A percentile compares a stretch with the other conserved stretches of the same genome.
These are phyloP conservation scores for Hippocampus abdominalis DNA, from an alignment of 2,113 vertebrate species.

Conservation along the genomic window DNA sequence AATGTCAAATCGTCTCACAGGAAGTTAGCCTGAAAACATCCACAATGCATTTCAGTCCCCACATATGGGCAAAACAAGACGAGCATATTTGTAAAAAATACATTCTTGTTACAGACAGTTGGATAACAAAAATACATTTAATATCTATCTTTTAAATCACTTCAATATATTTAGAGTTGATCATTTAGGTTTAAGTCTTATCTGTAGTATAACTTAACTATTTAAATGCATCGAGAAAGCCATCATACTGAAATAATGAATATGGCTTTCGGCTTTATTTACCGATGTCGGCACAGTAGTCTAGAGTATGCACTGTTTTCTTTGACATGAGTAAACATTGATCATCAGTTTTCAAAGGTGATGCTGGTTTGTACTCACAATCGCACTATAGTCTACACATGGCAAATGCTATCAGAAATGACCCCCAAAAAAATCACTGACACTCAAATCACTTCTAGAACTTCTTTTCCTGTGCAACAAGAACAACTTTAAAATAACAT, in stretches of 20 bases:
- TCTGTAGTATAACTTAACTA: not conserved
- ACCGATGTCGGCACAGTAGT: not conserved
- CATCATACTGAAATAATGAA: not conserved
- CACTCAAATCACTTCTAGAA: constrained; percentile 25
- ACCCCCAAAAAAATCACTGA: constrained; percentile 26
- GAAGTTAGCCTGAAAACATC: not conserved
- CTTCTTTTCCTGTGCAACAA: constrained; percentile 1
- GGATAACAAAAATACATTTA: not conserved
- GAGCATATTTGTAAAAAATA: not conserved
- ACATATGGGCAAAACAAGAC: not conserved
- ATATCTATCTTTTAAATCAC: not conserved
- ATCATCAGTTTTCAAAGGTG: constrained; percentile 9
- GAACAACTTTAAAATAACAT: constrained; percentile 20
- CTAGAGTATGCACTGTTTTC: not conserved
- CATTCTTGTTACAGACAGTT: not conserved
- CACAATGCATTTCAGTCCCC: constrained; percentile 6
- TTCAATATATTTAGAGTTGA: not conserved
- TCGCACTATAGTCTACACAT: not conserved
- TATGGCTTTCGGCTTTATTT: constrained; percentile 13
- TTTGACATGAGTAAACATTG: constrained; percentile 16
- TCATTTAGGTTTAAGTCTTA: not conserved
- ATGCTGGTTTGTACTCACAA: not conserved
- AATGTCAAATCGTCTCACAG: not conserved
- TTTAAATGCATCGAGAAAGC: not conserved
- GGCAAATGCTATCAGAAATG: constrained; percentile 14